Base-by-base conservation (phyloP, 2,888 invertebrate genomes). In the Plutella xylostella region DNA sequence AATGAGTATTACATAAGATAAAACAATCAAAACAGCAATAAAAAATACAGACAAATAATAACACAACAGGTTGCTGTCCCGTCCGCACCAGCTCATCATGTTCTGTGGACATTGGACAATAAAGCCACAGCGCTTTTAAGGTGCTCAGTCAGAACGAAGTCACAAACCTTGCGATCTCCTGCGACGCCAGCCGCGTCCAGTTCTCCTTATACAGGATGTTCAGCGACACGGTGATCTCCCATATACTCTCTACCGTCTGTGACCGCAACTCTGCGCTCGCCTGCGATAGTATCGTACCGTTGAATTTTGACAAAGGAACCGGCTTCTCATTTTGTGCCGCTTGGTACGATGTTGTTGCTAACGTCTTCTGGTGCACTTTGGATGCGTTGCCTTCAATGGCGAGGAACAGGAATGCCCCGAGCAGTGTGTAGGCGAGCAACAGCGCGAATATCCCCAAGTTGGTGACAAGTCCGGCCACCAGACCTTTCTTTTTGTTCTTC, bases 181-280 rank as follows among this genome's bases (percentile, higher is more conserved):
- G 88, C 30, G 90, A 90, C 1, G 93, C 93, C 55, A 91, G 82
- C 62, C 90, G 86, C 39, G 94, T 94, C 95, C 96, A 96, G 70
- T 96, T 95, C 62, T 93, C 92, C 62, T 91, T 90, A 68, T 94
- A 93, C 45, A 96, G 86, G 58, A 96, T 93, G 68, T 96, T 96
- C 51, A 94, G 75, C 38, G 90, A 90, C 48, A 92, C 91, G 1
- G 96, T 96, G 44, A 95, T 92, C 69, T 94, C 92, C 96, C 96
- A 96, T 61, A 96, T 93, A 63, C 91, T 93, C 72, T 93, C 93
- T n/a, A 94, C 93, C 7, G 93, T 92, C 59, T 82, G 82, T 0
- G 84, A 77, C 48, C 85, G 63, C 40, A 83, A 54, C 50, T 84
- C 83, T 3, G 76, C 73, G 53, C 77, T 82, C 0, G 78, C 79